phyloP scores from a whole-genome alignment of 64 coral and sea anemone species.

The Montipora sp. region DNA sequence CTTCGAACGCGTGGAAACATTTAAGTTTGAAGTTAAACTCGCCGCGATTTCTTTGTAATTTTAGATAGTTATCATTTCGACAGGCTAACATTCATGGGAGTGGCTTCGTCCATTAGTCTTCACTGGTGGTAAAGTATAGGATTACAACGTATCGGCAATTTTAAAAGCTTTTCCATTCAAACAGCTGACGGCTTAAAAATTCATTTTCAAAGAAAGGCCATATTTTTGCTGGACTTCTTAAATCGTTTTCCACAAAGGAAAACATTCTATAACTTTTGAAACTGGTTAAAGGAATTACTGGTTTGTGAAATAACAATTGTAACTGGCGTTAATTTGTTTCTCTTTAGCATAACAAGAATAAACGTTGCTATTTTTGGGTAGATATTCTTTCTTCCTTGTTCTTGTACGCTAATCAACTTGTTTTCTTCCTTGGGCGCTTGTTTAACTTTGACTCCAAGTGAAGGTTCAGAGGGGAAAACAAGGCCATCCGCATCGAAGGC shows the following conservation, averaged over 20 bases:
- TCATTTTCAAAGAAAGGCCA: conserved; percentile 1
- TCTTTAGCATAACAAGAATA: not conserved
- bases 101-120: conserved; percentile 20
- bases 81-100: conserved; percentile 30
- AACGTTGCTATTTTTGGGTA: not conserved
- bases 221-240: conserved; percentile 2
- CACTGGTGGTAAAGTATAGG: conserved; percentile 33
- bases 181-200: conserved; percentile 32
- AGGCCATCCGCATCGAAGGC: not conserved
- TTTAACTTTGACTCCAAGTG: not conserved
- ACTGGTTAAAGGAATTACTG: not conserved
- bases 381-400: not conserved
- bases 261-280: not conserved
- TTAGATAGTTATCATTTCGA: conserved; percentile 35
- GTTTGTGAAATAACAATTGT: not conserved
- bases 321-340: conserved; percentile 14
- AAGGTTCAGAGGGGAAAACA: not conserved
- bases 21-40: not conserved
- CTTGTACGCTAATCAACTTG: not conserved
- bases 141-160: not conserved
- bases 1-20: not conserved
- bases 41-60: conserved; percentile 25
- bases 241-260: not conserved
- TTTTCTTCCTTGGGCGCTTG: not conserved
- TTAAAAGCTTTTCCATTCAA: conserved; percentile 33